Evolutionary conservation across 1,140 invertebrate species (phyloP), one percentile per base, ranked within the genome.

Genomic region (Rhagoletis zephyria): DNA sequence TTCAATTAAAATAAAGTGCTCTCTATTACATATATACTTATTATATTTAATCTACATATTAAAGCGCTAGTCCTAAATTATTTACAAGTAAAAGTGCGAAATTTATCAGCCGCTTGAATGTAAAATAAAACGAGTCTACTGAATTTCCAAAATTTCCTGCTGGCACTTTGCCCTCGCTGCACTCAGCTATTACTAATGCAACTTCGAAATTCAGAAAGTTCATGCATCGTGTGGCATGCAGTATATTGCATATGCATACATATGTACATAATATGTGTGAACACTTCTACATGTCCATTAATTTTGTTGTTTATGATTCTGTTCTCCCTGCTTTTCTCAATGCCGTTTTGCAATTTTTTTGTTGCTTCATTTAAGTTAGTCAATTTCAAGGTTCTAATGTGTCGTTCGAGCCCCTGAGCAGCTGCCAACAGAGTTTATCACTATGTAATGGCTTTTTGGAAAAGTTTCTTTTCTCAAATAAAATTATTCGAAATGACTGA

Each of bases 321-420:
- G n/a, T 3, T 12, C 19, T 42, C 10, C 65, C 3, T 10, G 30
- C 4, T 19, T 12, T 67, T 9, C 30, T 67, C 10, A 70, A 1
- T 70, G 14, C 4, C 5, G 67, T 30, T 16, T 10, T 5, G 42
- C 67, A 74, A 12, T 74, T 74, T 42, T 14, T 48, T 45, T 74
- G 67, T 45, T 48, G 67, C 40, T 42, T 10, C 67, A 48, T 74
- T 74, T 74, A 45, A 74, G 67, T 74, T 74, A 74, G 67, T 74
- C 42, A 74, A 45, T 74, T 74, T 74, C 67, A 74, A 45, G 67
- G 67, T 74, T 74, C 42, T 74, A 45, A 74, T 74, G 42, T 74
- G 67, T 48, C 67, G 67, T 74, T 74, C 48, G 67, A 48, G 42
- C 45, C 67, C 45, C 67, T 48, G 67, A 74, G 42, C 67, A 74